A percentile compares a stretch with the other conserved stretches of the same genome.
phyloP scores from a whole-genome alignment of 2,888 invertebrate genomes.

The Monochamus alternatus region DNA sequence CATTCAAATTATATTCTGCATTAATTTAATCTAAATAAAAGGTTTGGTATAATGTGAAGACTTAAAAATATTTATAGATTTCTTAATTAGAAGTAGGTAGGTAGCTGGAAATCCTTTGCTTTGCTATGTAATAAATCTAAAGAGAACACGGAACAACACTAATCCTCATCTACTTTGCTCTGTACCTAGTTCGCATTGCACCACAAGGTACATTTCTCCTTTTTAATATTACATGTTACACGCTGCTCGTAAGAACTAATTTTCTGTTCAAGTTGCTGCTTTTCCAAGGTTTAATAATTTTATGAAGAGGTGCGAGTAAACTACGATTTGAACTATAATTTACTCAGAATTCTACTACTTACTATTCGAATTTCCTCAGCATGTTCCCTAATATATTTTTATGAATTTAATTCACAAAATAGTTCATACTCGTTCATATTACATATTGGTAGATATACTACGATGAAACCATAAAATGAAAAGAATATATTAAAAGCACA shows the following conservation, averaged over 20 bases:
- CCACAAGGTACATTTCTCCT: slow-evolving; percentile 41
- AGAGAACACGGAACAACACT: slow-evolving; percentile 22
- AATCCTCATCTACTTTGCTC: slow-evolving; percentile 37
- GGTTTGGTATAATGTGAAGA: too few relatives aligned
- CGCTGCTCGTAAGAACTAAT: slow-evolving; percentile 39
- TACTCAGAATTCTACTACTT: too few relatives aligned
- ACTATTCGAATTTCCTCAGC: too few relatives aligned
- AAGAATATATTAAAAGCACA: too few relatives aligned
- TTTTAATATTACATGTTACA: slow-evolving; percentile 42
- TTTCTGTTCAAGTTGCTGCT: slow-evolving; percentile 34
- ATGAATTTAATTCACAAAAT: too few relatives aligned
- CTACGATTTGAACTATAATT: neutral
- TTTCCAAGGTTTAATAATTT: slow-evolving; percentile 8
- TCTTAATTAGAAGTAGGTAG: slow-evolving; percentile 8
- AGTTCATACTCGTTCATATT: too few relatives aligned
- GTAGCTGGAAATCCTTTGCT: neutral
- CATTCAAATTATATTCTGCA: too few relatives aligned
- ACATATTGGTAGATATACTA: too few relatives aligned
- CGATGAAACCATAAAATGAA: too few relatives aligned
- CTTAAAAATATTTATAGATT: neutral
- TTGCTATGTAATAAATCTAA: too few relatives aligned
- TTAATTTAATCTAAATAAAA: too few relatives aligned
- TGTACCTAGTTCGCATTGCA: slow-evolving; percentile 48
- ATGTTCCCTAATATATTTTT: too few relatives aligned
- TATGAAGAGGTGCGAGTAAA: neutral